Base-by-base conservation (phyloP, 2,113 vertebrate species). In the Gallinago undulata region DNA sequence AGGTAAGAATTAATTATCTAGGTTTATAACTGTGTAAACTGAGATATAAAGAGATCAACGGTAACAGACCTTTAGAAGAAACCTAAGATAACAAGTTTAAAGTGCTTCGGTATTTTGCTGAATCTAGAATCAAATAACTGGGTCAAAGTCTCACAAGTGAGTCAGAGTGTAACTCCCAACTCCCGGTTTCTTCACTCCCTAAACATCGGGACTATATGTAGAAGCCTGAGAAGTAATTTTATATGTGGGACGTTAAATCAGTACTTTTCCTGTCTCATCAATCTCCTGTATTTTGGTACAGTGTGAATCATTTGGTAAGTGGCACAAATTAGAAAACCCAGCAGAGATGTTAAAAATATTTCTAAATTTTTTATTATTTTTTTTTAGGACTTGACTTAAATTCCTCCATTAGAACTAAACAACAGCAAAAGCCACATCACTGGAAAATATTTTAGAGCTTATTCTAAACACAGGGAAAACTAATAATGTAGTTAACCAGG, bases 91-190 rank as follows among this genome's bases (percentile, higher is more conserved):
- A 92, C 86, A 86, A 89, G 91, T 96, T 95, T 95, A 95, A 96
- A 96, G 90, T 94, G 94, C 94, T 96, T 81, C 86, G 55, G 72
- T 87, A 95, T 93, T 96, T 92, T 96, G 95, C 96, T 97, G 95
- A 96, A 96, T 94, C 94, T 79, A 75, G 94, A 95, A 79, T 93
- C 94, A 91, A 95, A 89, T 89, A 96, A 96, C 80, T 95, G 91
- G 96, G 96, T 93, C 95, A 96, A 96, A 96, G 96, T 97, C 96
- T 95, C 94, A 95, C 89, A 82, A 96, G 84, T 92, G 92, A 95
- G 89, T 96, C 95, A 96, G 96, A 59, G 91, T 87, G 80, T 63
- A 87, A 89, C 94, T 96, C 90, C 94, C 85, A 90, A 0, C 87
- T 91, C 94, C 87, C 3, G 0, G 37, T 68, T 94, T 89, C 94